Evolutionary conservation across 2,113 vertebrate species (phyloP).

Genomic region (Heliornis fulica): DNA sequence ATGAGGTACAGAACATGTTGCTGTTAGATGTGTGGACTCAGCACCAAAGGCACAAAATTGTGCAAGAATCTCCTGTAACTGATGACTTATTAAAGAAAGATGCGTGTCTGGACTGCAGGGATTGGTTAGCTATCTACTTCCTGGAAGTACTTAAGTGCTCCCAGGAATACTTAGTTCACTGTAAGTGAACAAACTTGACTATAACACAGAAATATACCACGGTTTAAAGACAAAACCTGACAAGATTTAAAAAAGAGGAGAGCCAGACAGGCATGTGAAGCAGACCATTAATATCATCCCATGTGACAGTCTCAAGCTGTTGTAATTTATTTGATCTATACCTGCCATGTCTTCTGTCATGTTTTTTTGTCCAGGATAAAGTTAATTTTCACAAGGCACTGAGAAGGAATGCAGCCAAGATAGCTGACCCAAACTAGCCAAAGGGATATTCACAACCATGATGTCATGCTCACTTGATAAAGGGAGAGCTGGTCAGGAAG

Average conservation of each 20-base stretch:
- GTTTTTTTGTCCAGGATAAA: too few relatives aligned
- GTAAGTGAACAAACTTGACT: background rate
- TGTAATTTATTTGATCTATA: background rate
- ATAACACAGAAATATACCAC: background rate
- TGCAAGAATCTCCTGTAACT: background rate
- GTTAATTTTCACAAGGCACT: too few relatives aligned
- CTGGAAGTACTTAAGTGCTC: background rate
- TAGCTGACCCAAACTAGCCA: too few relatives aligned
- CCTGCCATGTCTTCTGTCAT: background rate
- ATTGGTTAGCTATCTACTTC: background rate
- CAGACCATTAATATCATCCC: background rate
- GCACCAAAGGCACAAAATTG: background rate
- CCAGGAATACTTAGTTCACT: background rate
- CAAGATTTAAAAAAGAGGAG: background rate
- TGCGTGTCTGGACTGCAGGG: background rate
- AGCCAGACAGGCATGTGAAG: background rate
- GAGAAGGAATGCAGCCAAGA: too few relatives aligned
- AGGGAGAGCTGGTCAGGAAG: too few relatives aligned
- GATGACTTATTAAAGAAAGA: constrained; percentile 15
- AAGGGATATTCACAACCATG: too few relatives aligned
- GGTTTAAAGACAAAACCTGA: background rate
- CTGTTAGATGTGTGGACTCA: background rate
- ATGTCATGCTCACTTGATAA: too few relatives aligned
- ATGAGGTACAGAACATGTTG: background rate
- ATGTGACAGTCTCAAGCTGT: background rate